Percentiles rank a stretch among this genome's conserved stretches.
phyloP scores from a whole-genome alignment of 2,113 vertebrate species.

The Melozone crissalis region DNA sequence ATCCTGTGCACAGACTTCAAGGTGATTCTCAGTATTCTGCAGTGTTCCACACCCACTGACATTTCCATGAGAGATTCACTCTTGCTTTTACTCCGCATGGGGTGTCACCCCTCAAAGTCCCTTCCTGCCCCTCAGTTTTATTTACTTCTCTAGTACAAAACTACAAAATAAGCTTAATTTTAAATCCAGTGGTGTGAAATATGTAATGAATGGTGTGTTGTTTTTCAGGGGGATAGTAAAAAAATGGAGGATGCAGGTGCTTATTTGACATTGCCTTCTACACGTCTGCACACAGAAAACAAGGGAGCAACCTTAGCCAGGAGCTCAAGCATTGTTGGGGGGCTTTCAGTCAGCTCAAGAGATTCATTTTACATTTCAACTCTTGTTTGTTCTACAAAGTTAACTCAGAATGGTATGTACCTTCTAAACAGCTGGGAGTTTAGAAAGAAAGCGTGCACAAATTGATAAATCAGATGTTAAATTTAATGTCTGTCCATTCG shows the following conservation, averaged over 20 bases:
- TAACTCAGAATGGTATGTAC: conserved; percentile 94
- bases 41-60: background rate
- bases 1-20: background rate
- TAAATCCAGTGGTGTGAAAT: background rate
- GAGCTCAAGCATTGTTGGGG: conserved; percentile 81
- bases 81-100: background rate
- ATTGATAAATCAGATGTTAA: background rate
- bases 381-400: conserved; percentile 96
- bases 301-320: conserved; percentile 79
- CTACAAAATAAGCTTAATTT: background rate
- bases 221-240: conserved; percentile 93
- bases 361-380: conserved; percentile 91
- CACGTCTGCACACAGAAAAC: conserved; percentile 80
- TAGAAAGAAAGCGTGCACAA: background rate
- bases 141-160: background rate
- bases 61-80: background rate
- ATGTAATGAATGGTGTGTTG: background rate
- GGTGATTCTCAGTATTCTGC: background rate
- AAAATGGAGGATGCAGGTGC: conserved; percentile 92
- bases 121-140: background rate
- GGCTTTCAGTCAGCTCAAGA: conserved; percentile 88
- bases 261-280: conserved; percentile 85
- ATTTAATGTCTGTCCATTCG: background rate
- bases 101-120: background rate
- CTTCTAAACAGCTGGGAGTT: background rate